Evolutionary conservation across 2,113 vertebrate species (phyloP), one percentile per base, ranked within the genome.

Genomic region (Sinocyclocheilus anshuiensis): DNA sequence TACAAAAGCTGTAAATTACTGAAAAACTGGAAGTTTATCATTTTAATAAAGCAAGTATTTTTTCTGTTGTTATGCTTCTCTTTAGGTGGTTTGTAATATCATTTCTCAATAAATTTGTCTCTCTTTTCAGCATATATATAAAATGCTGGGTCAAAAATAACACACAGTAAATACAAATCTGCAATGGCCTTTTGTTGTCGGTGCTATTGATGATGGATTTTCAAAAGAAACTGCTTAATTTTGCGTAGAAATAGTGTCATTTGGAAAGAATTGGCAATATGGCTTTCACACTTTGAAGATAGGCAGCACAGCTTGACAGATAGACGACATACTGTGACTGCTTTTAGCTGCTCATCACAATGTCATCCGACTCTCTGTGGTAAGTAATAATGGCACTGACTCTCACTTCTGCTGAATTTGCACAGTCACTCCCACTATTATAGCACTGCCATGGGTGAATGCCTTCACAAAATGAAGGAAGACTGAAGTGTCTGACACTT

Each of bases 261-360:
- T 48, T 82, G 80, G 16, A 53, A 15, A 45, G 26, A 80, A 80
- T 69, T 6, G 36, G 11, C 48, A 67, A 39, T 65, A 24, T 82
- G 39, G 59, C 67, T 61, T 72, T 84, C 48, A 71, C 9, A 10
- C 55, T 59, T 12, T 69, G 45, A 82, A 22, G 80, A 71, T 48
- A n/a, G 15, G 61, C 26, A 83, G 48, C 48, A 74, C 48, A 84
- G 50, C 50, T 57, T 84, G 69, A 74, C 29, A 20, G 50, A 74
- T 74, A 13, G 69, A 74, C 63, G 4, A 57, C 81, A 74, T 2
- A 39, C 81, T 83, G 81, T n/a, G 65, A 83, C 26, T 71, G 69
- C 45, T 81, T 83, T 84, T 84, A 72, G 29, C 33, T 74, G 76
- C 84, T 80, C 69, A 71, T 86, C 82, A 86, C 69, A 87, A 85